Evolutionary conservation across 2,113 vertebrate species (phyloP), one percentile per base, ranked within the genome.

Genomic region (Siniperca chuatsi): DNA sequence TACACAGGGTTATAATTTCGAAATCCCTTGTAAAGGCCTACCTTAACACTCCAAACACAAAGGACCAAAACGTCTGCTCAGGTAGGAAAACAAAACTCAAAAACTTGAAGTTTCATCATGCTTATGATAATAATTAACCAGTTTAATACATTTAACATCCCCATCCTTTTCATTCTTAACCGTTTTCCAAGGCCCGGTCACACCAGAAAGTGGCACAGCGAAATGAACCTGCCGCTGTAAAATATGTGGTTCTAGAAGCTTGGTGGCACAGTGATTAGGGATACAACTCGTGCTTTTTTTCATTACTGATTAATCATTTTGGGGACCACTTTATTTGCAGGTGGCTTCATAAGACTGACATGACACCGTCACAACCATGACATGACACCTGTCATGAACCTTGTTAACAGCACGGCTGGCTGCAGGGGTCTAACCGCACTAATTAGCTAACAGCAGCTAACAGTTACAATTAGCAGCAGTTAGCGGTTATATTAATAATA

Each of bases 11-110:
- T 29, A 78, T 72, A 40, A 58, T 21, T 74, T 52, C 0, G 62
- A 29, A 42, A 61, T n/a, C 55, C 66, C 50, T 77, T 12, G 33
- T 40, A 42, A 35, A 76, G 60, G 37, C n/a, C 71, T 52, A 79
- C 21, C 4, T 9, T 16, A 25, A 58, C 48, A 70, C 23, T 65
- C 67, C 57, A 76, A 57, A 76, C 35, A 65, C 20, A 0, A 69
- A 42, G 62, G 61, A 46, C 57, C 16, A 16, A 62, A 35, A 33
- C 8, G 35, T 44, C 57, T 12, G 55, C 46, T 55, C 77, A 57
- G 46, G 61, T 18, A 66, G 29, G 44, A 44, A 60, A 60, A 52
- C 37, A 37, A 35, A 20, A 79, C 4, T 37, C 11, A 50, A 37
- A 29, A 23, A 50, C 60, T n/a, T 66, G 4, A 37, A 37, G 21